Conservation (phyloP, 2,113 vertebrate genomes). For the Oryzias javanicus region DNA sequence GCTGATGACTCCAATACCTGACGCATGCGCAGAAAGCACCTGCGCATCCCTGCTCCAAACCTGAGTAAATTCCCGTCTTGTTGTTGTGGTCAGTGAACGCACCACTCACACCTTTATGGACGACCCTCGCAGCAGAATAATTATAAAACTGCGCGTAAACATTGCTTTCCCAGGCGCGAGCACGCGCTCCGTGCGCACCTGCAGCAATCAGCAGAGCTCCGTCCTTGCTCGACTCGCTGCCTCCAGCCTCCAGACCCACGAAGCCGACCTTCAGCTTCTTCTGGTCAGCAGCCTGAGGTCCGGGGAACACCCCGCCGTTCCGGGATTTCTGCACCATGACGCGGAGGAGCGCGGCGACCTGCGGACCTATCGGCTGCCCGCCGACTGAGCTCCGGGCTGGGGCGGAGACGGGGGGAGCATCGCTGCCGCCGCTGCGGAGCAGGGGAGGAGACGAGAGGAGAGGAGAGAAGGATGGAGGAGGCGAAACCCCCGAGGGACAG, state of each 20-base stretch:
- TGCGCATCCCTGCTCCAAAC: too few relatives aligned
- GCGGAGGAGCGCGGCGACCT: constrained; percentile 20
- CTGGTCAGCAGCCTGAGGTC: constrained; percentile 83
- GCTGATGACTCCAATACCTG: too few relatives aligned
- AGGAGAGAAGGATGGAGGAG: constrained; percentile 4
- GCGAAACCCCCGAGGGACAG: constrained; percentile 10
- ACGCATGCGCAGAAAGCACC: too few relatives aligned
- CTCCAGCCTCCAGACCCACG: constrained; percentile 89
- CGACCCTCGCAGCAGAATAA: too few relatives aligned
- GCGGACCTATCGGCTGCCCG: background rate
- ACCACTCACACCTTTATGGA: too few relatives aligned
- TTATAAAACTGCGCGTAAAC: too few relatives aligned
- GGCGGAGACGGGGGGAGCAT: constrained; percentile 67
- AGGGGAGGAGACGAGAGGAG: background rate
- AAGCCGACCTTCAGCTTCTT: constrained; percentile 98
- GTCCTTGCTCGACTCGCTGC: constrained; percentile 87
- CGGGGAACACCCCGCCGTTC: constrained; percentile 93
- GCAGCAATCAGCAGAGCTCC: constrained; percentile 88
- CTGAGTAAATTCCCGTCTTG: too few relatives aligned
- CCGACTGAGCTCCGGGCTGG: constrained; percentile 3
- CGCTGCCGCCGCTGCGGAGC: constrained; percentile 16
- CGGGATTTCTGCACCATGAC: constrained; percentile 93
- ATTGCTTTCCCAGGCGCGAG: too few relatives aligned
- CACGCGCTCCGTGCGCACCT: constrained; percentile 49
- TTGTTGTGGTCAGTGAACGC: too few relatives aligned